Percentiles rank a stretch among this genome's conserved stretches.
Conservation (phyloP, 53 echinoderm and acorn worm genomes). For the Temnopleurus reevesii region DNA sequence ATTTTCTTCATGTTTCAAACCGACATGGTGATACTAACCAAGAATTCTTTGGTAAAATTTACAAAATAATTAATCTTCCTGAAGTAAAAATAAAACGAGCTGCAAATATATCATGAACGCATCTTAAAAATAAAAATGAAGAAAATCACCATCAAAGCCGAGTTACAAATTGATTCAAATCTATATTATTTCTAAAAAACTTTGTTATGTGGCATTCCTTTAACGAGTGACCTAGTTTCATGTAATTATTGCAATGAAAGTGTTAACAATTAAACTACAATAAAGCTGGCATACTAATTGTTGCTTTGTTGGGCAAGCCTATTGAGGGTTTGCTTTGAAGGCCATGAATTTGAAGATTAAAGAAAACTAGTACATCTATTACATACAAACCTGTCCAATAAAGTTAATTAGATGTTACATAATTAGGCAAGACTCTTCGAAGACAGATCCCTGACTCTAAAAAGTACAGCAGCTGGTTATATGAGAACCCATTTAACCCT, state of each 20-base stretch:
- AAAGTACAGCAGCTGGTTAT: background rate
- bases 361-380: background rate
- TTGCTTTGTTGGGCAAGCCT: background rate
- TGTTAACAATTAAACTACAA: no score
- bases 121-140: no score
- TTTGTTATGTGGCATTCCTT: no score
- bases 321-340: background rate
- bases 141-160: no score
- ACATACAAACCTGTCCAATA: background rate
- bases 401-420: background rate
- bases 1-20: background rate
- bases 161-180: no score
- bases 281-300: background rate
- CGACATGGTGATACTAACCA: background rate
- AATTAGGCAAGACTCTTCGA: background rate
- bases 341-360: background rate
- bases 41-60: no score
- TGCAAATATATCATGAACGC: no score
- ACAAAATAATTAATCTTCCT: background rate
- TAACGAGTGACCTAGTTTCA: no score
- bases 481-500: background rate
- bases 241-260: no score
- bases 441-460: background rate
- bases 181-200: no score
- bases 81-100: background rate